Conservation (phyloP, 2,888 invertebrate genomes). For the Hermodice carunculata region DNA sequence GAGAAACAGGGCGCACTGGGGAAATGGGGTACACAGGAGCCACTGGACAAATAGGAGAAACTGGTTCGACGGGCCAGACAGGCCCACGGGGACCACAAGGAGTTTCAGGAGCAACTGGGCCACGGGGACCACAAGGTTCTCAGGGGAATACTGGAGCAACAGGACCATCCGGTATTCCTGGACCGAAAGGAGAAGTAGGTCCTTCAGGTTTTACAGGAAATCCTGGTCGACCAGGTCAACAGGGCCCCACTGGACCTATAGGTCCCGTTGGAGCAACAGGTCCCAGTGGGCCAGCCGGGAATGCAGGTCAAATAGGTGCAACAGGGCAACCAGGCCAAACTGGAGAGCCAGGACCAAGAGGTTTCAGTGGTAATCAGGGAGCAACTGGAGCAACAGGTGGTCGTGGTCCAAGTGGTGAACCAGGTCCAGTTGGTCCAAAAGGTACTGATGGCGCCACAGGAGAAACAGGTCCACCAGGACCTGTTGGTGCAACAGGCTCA, state of each 20-base stretch:
- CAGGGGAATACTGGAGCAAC: conserved; percentile 14
- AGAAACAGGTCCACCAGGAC: no score
- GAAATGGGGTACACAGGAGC: conserved; percentile 1
- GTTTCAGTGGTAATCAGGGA: no score
- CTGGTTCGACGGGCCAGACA: conserved; percentile 11
- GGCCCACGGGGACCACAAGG: conserved; percentile 18
- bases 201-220: conserved; percentile 14
- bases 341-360: conserved; percentile 1
- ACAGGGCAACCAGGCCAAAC: not conserved
- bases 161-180: conserved; percentile 3
- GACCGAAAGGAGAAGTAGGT: no score
- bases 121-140: conserved; percentile 14
- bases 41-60: conserved; percentile 1
- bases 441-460: conserved; percentile 18
- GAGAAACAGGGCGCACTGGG: not conserved
- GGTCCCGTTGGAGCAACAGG: conserved; percentile 20
- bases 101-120: conserved; percentile 10
- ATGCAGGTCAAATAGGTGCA: conserved; percentile 4
- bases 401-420: not conserved
- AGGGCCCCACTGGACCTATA: conserved; percentile 7
- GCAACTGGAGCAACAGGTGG: no score
- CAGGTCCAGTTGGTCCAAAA: conserved; percentile 9
- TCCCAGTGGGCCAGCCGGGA: conserved; percentile 5
- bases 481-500: no score
- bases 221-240: conserved; percentile 18